Percentiles rank a stretch among this genome's conserved stretches.
Conservation (phyloP, 2,113 vertebrate species). For the Tretioscincus oriximinensis region DNA sequence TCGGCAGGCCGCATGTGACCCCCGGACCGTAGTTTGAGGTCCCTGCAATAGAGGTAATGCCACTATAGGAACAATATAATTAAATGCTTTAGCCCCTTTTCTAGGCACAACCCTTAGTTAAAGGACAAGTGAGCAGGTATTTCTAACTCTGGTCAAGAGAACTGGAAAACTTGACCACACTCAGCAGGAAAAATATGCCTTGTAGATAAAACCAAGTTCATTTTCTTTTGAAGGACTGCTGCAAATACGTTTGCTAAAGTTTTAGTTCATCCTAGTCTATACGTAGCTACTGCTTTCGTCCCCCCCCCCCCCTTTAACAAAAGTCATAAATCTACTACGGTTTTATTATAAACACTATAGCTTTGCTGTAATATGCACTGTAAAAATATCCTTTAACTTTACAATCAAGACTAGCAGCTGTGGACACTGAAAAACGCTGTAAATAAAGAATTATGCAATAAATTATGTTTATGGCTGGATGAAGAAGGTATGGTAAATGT, state of each 20-base stretch:
- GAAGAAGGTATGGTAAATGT: constrained; percentile 30
- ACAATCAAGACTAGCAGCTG: constrained; percentile 41
- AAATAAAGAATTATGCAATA: constrained; percentile 48
- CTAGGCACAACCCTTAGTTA: too few species aligned
- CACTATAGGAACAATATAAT: too few species aligned
- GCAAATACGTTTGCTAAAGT: background rate
- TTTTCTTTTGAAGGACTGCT: constrained; percentile 8
- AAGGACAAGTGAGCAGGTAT: background rate
- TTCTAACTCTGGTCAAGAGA: background rate
- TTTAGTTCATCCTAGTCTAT: constrained; percentile 45
- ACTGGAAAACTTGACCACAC: background rate
- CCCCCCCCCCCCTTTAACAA: constrained; percentile 2
- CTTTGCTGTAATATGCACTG: constrained; percentile 39
- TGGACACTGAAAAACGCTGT: constrained; percentile 42
- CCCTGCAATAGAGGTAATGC: too few species aligned
- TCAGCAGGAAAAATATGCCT: constrained; percentile 4
- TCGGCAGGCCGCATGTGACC: too few species aligned
- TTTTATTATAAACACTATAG: constrained; percentile 40
- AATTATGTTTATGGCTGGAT: constrained; percentile 49
- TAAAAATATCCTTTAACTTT: constrained; percentile 44
- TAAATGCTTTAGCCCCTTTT: too few species aligned
- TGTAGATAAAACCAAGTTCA: background rate
- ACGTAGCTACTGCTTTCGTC: constrained; percentile 30
- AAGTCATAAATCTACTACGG: constrained; percentile 23
- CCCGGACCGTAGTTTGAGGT: too few species aligned